Base-by-base conservation (phyloP, 2,888 invertebrate species). In the Conops quadrifasciatus region DNA sequence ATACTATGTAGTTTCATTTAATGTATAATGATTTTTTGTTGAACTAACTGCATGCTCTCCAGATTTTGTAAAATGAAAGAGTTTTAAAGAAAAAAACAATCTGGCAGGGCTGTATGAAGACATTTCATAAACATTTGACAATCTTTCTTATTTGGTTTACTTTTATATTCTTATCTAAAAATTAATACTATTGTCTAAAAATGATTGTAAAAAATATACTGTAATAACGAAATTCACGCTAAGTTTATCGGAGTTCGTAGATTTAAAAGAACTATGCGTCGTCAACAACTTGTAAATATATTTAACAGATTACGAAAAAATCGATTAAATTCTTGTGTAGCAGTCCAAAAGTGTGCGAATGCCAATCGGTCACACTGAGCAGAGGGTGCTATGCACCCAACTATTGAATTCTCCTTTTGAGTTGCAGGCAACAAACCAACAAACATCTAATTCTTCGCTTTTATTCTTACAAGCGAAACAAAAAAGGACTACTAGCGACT, bases 81-180 rank as follows among this genome's bases (percentile, higher is more conserved):
- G 2, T n/a, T 19, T 21, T 15, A 53, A 53, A 21, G 24, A 53
- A 19, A 53, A 53, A 19, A 53, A 19, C 21, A 24, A 24, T 24
- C 9, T 13, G 53, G 19, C 19, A 53, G 4, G 21, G 51, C 4
- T 51, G 16, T 53, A n/a, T 53, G 21, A 53, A 51, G 51, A 21
- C 4, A 51, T 15, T n/a, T 21, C 51, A 36, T 51, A 51, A 21
- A 7, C 11, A 28, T 64, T 64, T 64, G 51, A 51, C 64, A 51
- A 3, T 49, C 4, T 24, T 36, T 21, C 24, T 72, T 73, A 26
- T 64, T 70, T 72, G 66, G 64, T 73, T 75, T 58, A 63, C 68
- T 73, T 69, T 30, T 15, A 60, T 67, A 72, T 73, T 71, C 56
- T 74, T 75, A 64, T 43, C 47, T 53, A 67, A 67, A 73, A 67